A percentile compares a stretch with the other conserved stretches of the same genome.
Evolutionary conservation across 2,888 invertebrate genomes (phyloP).

Genomic region (Minunthozetes semirufus): DNA sequence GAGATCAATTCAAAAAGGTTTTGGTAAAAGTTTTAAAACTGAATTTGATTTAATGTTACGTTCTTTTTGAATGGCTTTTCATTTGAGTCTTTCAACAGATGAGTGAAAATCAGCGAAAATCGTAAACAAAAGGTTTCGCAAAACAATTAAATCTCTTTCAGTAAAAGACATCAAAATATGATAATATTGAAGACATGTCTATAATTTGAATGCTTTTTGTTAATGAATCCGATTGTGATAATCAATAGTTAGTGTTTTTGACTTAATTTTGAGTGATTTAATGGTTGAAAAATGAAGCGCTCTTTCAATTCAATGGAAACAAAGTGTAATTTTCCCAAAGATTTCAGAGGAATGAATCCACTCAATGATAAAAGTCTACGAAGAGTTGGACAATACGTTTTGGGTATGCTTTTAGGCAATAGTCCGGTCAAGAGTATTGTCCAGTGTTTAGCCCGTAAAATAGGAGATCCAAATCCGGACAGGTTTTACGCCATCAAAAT

Average conservation of each 20-base stretch:
- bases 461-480: slow-evolving; percentile 55
- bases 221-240: background rate
- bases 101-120: too few relatives aligned
- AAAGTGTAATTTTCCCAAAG: background rate
- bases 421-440: slow-evolving; percentile 70
- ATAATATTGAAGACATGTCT: background rate
- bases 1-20: too few relatives aligned
- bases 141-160: background rate
- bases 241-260: too few relatives aligned
- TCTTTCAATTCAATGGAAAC: background rate
- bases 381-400: slow-evolving; percentile 11
- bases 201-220: background rate
- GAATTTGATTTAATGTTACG: too few relatives aligned
- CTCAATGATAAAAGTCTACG: background rate
- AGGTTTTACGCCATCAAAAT: slow-evolving; percentile 62
- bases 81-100: too few relatives aligned
- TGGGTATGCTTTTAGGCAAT: slow-evolving; percentile 55
- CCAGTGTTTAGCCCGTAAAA: slow-evolving; percentile 65
- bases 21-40: too few relatives aligned
- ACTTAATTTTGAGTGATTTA: too few relatives aligned
- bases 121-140: background rate
- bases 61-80: too few relatives aligned
- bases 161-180: background rate
- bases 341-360: background rate
- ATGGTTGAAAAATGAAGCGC: slow-evolving; percentile 4